These are phyloP conservation scores for Octopus sinensis DNA, from an alignment of 1,140 invertebrate species.

Conservation along the genomic window DNA sequence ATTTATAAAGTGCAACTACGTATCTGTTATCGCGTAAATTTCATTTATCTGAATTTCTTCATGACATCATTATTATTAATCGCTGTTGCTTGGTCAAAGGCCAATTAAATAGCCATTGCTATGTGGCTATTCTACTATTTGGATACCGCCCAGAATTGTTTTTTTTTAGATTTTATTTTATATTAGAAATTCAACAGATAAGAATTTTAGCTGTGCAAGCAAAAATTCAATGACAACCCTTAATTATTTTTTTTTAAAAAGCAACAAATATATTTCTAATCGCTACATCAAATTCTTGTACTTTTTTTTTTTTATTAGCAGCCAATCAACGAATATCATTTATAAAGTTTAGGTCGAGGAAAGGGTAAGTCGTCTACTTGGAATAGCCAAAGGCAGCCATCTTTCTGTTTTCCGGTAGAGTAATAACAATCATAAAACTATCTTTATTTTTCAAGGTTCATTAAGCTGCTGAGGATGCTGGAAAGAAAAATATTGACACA, in stretches of 20 bases:
- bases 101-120: constrained; percentile 4
- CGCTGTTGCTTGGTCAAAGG: background rate
- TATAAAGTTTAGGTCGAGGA: background rate
- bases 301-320: background rate
- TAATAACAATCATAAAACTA: constrained; percentile 3
- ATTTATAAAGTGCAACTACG: too few species aligned
- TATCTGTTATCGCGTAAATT: background rate
- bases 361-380: background rate
- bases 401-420: constrained; percentile 12
- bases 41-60: background rate
- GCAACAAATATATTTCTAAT: background rate
- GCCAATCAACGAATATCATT: background rate
- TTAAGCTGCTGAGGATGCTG: background rate
- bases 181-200: too few species aligned
- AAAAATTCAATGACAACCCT: background rate
- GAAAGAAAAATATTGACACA: background rate
- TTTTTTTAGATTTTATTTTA: too few species aligned
- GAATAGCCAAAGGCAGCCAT: constrained; percentile 12
- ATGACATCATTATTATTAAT: background rate
- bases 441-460: background rate
- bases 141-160: background rate
- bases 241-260: background rate
- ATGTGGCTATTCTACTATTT: background rate
- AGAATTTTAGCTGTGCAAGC: background rate
- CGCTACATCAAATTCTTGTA: background rate